phyloP scores from a whole-genome alignment of 2,113 vertebrate species.

The Rhegmatorhina hoffmannsi region DNA sequence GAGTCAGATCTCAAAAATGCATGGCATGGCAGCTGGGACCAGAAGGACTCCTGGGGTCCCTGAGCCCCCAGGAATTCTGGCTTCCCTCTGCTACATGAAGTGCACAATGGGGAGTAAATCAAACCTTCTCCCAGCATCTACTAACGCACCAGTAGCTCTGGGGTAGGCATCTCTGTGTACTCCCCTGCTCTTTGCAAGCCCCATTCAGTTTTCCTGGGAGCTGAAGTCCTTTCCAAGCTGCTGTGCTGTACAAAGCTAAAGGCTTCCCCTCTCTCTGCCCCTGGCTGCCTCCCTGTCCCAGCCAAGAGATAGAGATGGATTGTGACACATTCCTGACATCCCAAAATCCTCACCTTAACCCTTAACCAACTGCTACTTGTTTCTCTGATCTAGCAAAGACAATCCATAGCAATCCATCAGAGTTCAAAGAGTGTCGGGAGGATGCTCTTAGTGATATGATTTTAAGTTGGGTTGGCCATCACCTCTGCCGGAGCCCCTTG shows the following conservation, averaged over 20 bases:
- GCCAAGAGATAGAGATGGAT: neutral
- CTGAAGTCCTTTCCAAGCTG: neutral
- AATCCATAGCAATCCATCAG: neutral
- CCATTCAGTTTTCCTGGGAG: neutral
- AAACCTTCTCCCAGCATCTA: neutral
- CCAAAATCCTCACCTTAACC: neutral
- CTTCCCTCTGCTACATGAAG: neutral
- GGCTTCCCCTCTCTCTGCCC: neutral
- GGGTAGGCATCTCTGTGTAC: neutral
- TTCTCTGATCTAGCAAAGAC: neutral
- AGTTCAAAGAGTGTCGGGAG: neutral
- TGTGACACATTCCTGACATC: no score
- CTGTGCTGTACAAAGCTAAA: neutral
- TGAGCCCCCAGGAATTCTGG: rapidly evolving
- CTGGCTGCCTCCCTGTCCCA: neutral
- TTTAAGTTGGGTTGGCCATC: neutral
- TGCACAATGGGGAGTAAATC: neutral
- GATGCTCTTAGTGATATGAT: neutral
- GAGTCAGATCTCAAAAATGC: neutral
- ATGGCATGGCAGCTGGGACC: neutral
- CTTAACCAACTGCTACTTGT: neutral
- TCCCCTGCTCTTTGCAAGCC: neutral
- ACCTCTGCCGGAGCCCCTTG: neutral
- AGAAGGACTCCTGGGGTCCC: neutral
- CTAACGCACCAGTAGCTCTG: neutral